These are phyloP conservation scores for Sinocyclocheilus anshuiensis DNA, from an alignment of 2,113 vertebrate genomes.

Conservation along the genomic window DNA sequence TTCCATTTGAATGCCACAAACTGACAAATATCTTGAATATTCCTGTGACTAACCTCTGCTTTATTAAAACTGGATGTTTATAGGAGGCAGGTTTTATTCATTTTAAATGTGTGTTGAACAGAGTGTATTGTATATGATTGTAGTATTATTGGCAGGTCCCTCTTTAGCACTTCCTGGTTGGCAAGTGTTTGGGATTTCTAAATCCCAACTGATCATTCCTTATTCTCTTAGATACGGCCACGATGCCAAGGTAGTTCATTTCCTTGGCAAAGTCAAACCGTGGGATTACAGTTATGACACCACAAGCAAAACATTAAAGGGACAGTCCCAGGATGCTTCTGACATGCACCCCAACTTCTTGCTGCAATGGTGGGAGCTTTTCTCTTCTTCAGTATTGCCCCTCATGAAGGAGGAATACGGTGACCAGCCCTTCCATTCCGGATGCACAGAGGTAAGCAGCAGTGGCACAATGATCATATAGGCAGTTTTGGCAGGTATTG, in stretches of 20 bases:
- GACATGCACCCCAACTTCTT: slow-evolving; percentile 84
- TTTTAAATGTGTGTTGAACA: background rate
- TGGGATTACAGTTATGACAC: slow-evolving; percentile 89
- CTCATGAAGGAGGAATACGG: slow-evolving; percentile 80
- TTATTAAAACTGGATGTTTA: background rate
- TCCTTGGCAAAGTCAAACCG: slow-evolving; percentile 89
- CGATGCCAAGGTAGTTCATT: slow-evolving; percentile 93
- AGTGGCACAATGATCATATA: too few species aligned
- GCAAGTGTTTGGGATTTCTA: background rate
- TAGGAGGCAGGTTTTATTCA: background rate
- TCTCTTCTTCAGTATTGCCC: slow-evolving; percentile 75
- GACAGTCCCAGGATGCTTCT: slow-evolving; percentile 72
- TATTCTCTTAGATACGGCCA: slow-evolving; percentile 81
- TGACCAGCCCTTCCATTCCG: slow-evolving; percentile 70
- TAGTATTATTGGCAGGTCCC: background rate
- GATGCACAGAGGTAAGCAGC: slow-evolving; percentile 67
- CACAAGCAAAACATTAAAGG: slow-evolving; percentile 80
- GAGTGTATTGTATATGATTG: background rate
- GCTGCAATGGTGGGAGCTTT: slow-evolving; percentile 89
- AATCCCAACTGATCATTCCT: background rate
- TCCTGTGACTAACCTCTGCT: background rate
- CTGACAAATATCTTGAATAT: background rate
- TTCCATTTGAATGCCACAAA: background rate
- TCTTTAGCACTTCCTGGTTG: background rate
- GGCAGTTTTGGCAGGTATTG: background rate